Conservation (phyloP, 1,140 invertebrate species). For the Saccostrea glomerata region DNA sequence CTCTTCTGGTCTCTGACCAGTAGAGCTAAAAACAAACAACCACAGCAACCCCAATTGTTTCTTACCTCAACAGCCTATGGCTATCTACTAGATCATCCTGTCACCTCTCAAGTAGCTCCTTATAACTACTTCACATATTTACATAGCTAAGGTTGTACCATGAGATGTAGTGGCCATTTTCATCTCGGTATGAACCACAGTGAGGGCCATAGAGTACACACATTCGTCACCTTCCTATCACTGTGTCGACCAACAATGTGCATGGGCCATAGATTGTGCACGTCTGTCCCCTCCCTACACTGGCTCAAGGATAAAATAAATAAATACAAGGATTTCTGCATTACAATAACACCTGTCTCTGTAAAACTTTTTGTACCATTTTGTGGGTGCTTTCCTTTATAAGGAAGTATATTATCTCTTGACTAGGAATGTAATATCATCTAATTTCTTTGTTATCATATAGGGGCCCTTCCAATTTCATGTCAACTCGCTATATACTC, state of each 20-base stretch:
- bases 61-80: too few relatives aligned
- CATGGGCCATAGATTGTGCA: neutral
- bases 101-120: too few relatives aligned
- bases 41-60: too few relatives aligned
- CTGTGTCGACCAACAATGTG: neutral
- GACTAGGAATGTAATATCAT: conserved; percentile 4
- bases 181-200: too few relatives aligned
- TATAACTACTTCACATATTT: too few relatives aligned
- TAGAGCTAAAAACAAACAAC: too few relatives aligned
- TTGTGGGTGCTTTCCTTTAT: conserved; percentile 33
- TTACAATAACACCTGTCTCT: neutral
- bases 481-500: conserved; percentile 57
- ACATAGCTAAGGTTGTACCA: too few relatives aligned
- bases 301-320: neutral
- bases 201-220: too few relatives aligned
- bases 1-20: too few relatives aligned
- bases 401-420: conserved; percentile 39
- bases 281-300: neutral
- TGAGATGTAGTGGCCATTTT: too few relatives aligned
- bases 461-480: conserved; percentile 56
- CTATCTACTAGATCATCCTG: too few relatives aligned
- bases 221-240: too few relatives aligned
- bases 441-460: conserved; percentile 21
- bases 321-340: neutral
- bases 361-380: neutral